phyloP scores from a whole-genome alignment of 2,888 invertebrate genomes.

The Drosophila robusta region DNA sequence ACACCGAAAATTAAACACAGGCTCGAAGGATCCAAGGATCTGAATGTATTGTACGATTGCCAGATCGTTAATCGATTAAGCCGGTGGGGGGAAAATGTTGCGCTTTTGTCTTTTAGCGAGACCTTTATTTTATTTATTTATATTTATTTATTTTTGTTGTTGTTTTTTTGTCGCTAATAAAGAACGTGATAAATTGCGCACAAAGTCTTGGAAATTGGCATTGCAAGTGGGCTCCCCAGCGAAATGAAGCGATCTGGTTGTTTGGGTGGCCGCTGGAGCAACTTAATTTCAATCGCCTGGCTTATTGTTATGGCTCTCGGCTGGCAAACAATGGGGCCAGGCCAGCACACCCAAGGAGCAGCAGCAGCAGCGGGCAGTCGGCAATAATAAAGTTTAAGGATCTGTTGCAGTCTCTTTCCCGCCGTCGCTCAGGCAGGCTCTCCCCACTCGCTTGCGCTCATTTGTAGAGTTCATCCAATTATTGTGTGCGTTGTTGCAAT shows the following conservation, averaged over 20 bases:
- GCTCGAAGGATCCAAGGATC: constrained; percentile 15
- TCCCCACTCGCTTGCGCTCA: not conserved
- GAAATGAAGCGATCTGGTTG: constrained; percentile 19
- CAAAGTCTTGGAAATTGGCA: constrained; percentile 35
- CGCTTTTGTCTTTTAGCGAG: constrained; percentile 51
- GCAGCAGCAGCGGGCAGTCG: constrained; percentile 31
- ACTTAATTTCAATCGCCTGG: constrained; percentile 74
- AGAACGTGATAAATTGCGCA: constrained; percentile 81
- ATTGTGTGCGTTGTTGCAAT: constrained; percentile 83
- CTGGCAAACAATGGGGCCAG: constrained; percentile 69
- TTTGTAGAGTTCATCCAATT: constrained; percentile 71
- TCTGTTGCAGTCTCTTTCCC: constrained; percentile 32
- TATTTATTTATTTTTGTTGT: not conserved
- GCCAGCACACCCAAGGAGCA: constrained; percentile 62
- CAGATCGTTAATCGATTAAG: constrained; percentile 81
- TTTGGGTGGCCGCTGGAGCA: constrained; percentile 72
- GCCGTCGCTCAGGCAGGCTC: not conserved
- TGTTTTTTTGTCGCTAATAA: constrained; percentile 67
- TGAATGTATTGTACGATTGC: constrained; percentile 2
- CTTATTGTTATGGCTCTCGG: constrained; percentile 68
- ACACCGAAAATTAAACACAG: constrained; percentile 50
- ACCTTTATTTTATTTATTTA: no score
- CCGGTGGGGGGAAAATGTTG: constrained; percentile 8
- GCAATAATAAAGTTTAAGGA: constrained; percentile 77
- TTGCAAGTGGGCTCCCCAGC: constrained; percentile 4